Conservation (phyloP, 2,113 vertebrate species). For the Thryonomys swinderianus region DNA sequence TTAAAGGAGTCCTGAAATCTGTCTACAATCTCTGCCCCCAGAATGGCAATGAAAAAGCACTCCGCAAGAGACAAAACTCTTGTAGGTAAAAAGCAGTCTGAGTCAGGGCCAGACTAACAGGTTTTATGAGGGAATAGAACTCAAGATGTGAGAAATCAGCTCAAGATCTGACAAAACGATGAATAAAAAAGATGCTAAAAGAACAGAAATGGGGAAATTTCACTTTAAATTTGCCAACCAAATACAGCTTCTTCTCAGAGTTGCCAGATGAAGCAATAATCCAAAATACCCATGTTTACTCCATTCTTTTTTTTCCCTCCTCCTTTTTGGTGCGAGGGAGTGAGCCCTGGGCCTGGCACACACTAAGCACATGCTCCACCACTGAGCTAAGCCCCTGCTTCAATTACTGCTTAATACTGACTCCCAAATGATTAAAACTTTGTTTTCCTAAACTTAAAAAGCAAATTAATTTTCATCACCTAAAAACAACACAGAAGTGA, state of each 20-base stretch:
- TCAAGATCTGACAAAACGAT: constrained; percentile 24
- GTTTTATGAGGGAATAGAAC: constrained; percentile 10
- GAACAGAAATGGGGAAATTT: constrained; percentile 1
- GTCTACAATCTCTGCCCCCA: background rate
- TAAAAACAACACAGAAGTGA: background rate
- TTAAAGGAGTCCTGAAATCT: background rate
- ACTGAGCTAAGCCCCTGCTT: background rate
- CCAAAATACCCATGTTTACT: constrained; percentile 17
- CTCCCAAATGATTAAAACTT: background rate
- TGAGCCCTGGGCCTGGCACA: background rate
- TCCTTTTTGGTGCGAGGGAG: background rate
- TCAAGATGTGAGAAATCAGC: constrained; percentile 1
- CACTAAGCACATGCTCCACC: background rate
- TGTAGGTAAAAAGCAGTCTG: constrained; percentile 28
- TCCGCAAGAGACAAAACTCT: background rate
- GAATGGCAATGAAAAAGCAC: background rate
- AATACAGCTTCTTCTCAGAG: background rate
- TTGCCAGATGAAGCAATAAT: constrained; percentile 26
- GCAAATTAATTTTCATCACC: background rate
- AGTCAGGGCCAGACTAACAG: constrained; percentile 8
- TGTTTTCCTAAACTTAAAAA: constrained; percentile 42
- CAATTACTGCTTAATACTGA: constrained; percentile 50
- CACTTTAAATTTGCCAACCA: constrained; percentile 34
- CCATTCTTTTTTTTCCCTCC: background rate
- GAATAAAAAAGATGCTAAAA: constrained; percentile 41